Evolutionary conservation across 2,113 vertebrate genomes (phyloP), one percentile per base, ranked within the genome.

Genomic region (Ramphastos sulfuratus): DNA sequence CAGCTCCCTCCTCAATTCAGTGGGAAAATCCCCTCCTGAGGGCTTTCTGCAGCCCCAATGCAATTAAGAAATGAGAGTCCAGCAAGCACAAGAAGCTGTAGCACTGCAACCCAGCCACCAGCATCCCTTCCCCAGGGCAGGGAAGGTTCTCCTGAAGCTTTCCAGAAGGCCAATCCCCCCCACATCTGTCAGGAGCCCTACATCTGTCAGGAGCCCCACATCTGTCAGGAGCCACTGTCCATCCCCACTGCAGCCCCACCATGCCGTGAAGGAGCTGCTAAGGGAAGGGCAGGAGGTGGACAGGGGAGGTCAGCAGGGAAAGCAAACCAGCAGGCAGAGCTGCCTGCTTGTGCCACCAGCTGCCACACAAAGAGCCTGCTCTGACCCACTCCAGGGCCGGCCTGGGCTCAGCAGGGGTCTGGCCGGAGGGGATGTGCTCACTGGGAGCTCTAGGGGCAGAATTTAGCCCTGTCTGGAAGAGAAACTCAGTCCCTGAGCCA

Each of bases 31-130:
- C 30, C 33, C 6, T 78, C 50, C 66, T 3, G 8, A 37, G 17
- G 13, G 5, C 3, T 58, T 64, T 60, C 19, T 65, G 64, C 70
- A 28, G 28, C 17, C 73, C 52, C 27, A 23, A 15, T 1, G 0
- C 1, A 35, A 74, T 44, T 9, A 5, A 30, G 6, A 12, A 66
- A 37, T 4, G 30, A 44, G 2, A 31, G 46, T 15, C 46, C 60
- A 8, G 30, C 11, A 15, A 67, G 55, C 0, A 0, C 54, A 7
- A 4, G 0, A 16, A 63, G 54, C 71, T 4, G 4, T 0, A 1
- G n/a, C 11, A 4, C 46, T 15, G 35, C 42, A 28, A 66, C 66
- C 28, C 1, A 0, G 17, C 28, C 21, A 0, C 16, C 16, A 1
- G 8, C 30, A 15, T 12, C 81, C 69, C 79, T 48, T 85, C 52